phyloP scores from a whole-genome alignment of 2,113 vertebrate genomes.

The Indri indri region DNA sequence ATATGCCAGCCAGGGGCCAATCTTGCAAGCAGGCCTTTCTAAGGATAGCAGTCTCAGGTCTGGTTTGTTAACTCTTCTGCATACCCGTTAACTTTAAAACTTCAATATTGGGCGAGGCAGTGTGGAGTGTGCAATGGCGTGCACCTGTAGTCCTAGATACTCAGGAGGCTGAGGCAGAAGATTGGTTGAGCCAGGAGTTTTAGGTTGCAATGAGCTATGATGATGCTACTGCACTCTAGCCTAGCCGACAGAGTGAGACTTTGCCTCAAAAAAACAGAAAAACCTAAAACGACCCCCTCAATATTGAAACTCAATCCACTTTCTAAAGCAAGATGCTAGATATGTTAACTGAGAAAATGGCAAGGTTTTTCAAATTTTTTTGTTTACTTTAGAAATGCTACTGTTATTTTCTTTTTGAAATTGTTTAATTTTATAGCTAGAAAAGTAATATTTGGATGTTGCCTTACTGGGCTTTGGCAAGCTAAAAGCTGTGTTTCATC shows the following conservation, averaged over 20 bases:
- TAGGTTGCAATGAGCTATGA: no score
- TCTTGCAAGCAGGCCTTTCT: neutral
- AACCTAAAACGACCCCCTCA: no score
- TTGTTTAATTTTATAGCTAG: slow-evolving; percentile 11
- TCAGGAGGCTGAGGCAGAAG: no score
- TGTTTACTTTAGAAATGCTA: slow-evolving; percentile 9
- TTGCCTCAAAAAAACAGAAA: no score
- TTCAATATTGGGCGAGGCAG: neutral
- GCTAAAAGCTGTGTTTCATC: neutral
- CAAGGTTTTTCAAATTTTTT: neutral
- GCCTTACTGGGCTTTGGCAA: neutral
- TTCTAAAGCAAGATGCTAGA: slow-evolving; percentile 7
- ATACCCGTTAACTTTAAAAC: neutral
- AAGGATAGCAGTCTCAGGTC: neutral
- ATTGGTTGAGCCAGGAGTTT: no score
- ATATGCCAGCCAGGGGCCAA: neutral
- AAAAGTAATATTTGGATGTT: slow-evolving; percentile 10
- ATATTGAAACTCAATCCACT: neutral
- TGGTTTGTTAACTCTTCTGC: neutral
- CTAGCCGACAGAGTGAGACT: no score
- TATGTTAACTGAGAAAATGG: slow-evolving; percentile 19
- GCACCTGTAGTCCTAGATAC: no score
- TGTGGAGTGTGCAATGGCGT: no score
- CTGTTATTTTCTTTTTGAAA: neutral
- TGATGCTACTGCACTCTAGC: no score